Conservation (phyloP, 2,888 invertebrate genomes). For the Apotomis betuletana region DNA sequence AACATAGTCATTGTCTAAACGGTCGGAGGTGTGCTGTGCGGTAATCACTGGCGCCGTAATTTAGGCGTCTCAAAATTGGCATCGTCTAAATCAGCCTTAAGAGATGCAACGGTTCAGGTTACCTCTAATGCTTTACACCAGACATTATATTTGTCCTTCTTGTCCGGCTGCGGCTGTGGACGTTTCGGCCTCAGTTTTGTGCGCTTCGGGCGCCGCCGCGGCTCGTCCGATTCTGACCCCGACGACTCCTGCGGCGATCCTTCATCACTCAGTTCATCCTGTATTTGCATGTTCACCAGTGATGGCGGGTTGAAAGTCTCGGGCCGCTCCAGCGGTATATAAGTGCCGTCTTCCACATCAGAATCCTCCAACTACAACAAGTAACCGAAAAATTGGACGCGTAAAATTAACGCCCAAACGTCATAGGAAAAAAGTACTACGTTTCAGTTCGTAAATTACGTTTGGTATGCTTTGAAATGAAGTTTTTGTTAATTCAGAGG, state of each 20-base stretch:
- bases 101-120: background rate
- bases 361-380: slow-evolving; percentile 75
- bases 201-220: slow-evolving; percentile 78
- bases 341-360: slow-evolving; percentile 81
- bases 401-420: slow-evolving; percentile 42
- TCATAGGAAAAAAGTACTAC: slow-evolving; percentile 39
- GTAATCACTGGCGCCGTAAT: too few species aligned
- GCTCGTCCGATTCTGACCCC: slow-evolving; percentile 84
- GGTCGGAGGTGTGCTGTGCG: too few species aligned
- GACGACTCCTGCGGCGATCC: slow-evolving; percentile 77
- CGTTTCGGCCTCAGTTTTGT: slow-evolving; percentile 73
- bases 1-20: too few species aligned
- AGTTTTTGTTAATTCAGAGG: background rate
- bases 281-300: slow-evolving; percentile 79
- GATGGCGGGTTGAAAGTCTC: slow-evolving; percentile 79
- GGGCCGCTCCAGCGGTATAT: slow-evolving; percentile 84
- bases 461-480: background rate
- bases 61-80: too few species aligned
- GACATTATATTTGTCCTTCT: slow-evolving; percentile 89
- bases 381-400: slow-evolving; percentile 37
- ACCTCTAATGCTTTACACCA: slow-evolving; percentile 87
- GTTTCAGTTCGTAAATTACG: slow-evolving; percentile 36
- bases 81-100: too few species aligned
- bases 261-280: slow-evolving; percentile 85
- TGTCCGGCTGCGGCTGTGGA: slow-evolving; percentile 68